A percentile compares a stretch with the other conserved stretches of the same genome.
phyloP scores from a whole-genome alignment of 1,140 invertebrate genomes.

The Proales similis region DNA sequence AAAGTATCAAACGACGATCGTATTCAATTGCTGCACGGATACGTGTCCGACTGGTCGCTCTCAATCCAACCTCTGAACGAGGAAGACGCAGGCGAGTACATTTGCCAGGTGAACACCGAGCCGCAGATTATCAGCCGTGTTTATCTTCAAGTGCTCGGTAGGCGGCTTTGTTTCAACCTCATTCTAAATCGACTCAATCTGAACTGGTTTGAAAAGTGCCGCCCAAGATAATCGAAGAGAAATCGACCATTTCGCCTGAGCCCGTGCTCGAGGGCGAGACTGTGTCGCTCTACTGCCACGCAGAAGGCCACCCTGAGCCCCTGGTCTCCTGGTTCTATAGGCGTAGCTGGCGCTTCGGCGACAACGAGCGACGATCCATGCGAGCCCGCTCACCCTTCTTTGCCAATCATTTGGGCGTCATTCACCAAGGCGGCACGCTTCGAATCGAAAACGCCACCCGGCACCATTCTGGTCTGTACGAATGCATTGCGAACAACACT shows the following conservation, averaged over 20 bases:
- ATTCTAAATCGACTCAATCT: neutral
- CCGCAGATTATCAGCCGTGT: conserved; percentile 21
- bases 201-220: conserved; percentile 20
- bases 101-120: conserved; percentile 35
- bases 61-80: conserved; percentile 21
- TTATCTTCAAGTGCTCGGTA: conserved; percentile 30
- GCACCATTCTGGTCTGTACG: conserved; percentile 45
- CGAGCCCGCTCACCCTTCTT: neutral
- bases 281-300: conserved; percentile 25
- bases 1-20: conserved; percentile 32
- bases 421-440: conserved; percentile 42
- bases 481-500: conserved; percentile 46
- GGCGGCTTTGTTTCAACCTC: neutral
- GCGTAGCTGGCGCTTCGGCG: too few relatives aligned
- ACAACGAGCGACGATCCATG: neutral
- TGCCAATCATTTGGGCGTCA: neutral
- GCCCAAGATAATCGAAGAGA: conserved; percentile 32
- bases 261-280: conserved; percentile 1
- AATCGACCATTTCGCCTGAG: conserved; percentile 16
- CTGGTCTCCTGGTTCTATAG: conserved; percentile 16
- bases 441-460: conserved; percentile 46
- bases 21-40: conserved; percentile 11
- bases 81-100: conserved; percentile 32
- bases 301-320: conserved; percentile 31
- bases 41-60: conserved; percentile 35